A percentile compares a stretch with the other conserved stretches of the same genome.
phyloP scores from a whole-genome alignment of 2,113 vertebrate genomes.

The Malurus cyaneus region DNA sequence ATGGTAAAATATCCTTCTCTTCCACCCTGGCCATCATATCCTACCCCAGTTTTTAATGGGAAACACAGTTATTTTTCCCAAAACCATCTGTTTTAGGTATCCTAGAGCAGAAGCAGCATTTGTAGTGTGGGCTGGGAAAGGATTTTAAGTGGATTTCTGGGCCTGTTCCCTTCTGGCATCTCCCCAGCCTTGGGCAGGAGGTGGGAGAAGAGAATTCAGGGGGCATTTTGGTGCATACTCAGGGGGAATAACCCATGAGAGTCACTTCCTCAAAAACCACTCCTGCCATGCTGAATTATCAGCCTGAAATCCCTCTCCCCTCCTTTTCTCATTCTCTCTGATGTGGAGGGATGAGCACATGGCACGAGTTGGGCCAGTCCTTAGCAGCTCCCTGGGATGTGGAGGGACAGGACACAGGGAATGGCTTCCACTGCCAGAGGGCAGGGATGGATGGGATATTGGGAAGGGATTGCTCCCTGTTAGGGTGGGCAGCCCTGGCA shows the following conservation, averaged over 20 bases:
- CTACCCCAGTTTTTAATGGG: neutral
- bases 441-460: accelerated
- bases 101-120: neutral
- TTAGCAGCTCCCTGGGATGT: neutral
- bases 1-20: neutral
- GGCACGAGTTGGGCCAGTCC: neutral
- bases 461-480: neutral
- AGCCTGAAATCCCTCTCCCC: neutral
- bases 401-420: neutral
- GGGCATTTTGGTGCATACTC: neutral
- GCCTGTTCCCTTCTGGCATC: neutral
- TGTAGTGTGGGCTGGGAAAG: neutral
- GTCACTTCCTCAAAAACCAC: neutral
- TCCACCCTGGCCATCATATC: too few relatives aligned
- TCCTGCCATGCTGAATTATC: accelerated
- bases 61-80: neutral
- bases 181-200: too few relatives aligned
- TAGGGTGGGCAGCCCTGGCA: neutral
- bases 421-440: neutral
- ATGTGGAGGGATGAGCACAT: accelerated
- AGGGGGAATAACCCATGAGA: neutral
- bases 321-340: too few relatives aligned
- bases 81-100: neutral
- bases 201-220: too few relatives aligned
- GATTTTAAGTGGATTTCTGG: neutral